phyloP scores from a whole-genome alignment of 2,888 invertebrate genomes.

The Tiphia femorata region DNA sequence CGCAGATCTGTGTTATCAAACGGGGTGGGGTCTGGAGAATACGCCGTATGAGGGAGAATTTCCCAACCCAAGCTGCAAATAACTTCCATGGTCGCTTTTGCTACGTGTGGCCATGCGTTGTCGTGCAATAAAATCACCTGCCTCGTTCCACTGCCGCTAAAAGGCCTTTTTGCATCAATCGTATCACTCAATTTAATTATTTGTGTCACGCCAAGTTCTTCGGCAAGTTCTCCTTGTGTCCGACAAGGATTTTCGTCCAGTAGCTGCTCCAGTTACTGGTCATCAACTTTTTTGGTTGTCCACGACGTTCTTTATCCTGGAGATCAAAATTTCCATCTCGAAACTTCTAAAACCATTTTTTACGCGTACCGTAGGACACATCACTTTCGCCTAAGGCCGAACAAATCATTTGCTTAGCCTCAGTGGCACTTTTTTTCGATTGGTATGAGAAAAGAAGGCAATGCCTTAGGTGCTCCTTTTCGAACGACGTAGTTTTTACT shows the following conservation, averaged over 20 bases:
- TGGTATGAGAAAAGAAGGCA: too few relatives aligned
- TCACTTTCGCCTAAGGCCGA: slow-evolving; percentile 3
- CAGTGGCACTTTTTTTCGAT: too few relatives aligned
- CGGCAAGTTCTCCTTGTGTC: not conserved
- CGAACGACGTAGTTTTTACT: too few relatives aligned
- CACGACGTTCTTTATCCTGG: not conserved
- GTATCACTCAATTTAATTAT: slow-evolving; percentile 22
- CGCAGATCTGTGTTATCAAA: too few relatives aligned
- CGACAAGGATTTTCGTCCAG: not conserved
- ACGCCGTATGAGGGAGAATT: slow-evolving; percentile 26
- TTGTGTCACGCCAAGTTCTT: not conserved
- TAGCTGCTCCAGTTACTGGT: not conserved
- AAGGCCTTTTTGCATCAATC: slow-evolving; percentile 28
- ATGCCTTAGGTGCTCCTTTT: too few relatives aligned
- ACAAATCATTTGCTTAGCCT: slow-evolving; percentile 4
- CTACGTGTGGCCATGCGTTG: slow-evolving; percentile 23
- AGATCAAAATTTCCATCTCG: slow-evolving; percentile 1
- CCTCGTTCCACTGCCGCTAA: slow-evolving; percentile 17
- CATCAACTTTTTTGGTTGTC: not conserved
- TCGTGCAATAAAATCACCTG: too few relatives aligned
- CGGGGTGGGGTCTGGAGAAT: too few relatives aligned
- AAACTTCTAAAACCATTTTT: slow-evolving; percentile 3
- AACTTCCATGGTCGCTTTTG: slow-evolving; percentile 15
- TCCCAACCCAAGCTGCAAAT: slow-evolving; percentile 29
- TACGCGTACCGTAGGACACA: not conserved